Evolutionary conservation across 2,797 vertebrate species (phyloP), one percentile per base, ranked within the genome.

Genomic region (Melopsittacus undulatus): DNA sequence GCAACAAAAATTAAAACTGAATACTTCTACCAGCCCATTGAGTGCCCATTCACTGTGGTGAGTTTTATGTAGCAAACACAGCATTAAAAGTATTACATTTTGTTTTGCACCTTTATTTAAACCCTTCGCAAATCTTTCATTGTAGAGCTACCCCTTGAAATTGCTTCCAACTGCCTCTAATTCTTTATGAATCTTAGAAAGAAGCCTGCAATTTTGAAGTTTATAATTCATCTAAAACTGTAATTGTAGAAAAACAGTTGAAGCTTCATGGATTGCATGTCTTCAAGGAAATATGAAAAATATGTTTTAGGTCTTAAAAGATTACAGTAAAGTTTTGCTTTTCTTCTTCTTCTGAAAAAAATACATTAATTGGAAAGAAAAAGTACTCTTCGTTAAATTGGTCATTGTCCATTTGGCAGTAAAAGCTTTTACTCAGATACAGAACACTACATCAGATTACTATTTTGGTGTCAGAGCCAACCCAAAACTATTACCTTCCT

Each of bases 141-240:
- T 70, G 57, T 40, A 87, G 56, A 63, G 23, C 45, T 92, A 15
- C 48, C 45, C 49, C 70, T 86, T 84, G 83, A 91, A 95, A 96
- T 45, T 87, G 40, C 45, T 96, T 95, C 69, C 90, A 93, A 94
- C 26, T 79, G 36, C 81, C 88, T 92, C 78, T 95, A 95, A 96
- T 95, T 61, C 72, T 95, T 83, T 77, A 80, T 23, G 24, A 89
- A 56, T 91, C 92, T 86, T 74, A 90, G 69, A 87, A 85, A 86
- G 56, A 87, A 78, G 13, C 21, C 59, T 89, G 24, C 69, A 82
- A 93, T 95, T 96, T 97, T 93, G 92, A 76, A 91, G 52, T 84
- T 93, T 85, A 73, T 64, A 88, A 95, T 95, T 94, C 48, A 92
- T 78, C 74, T 86, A 90, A 89, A 96, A 96, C 36, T 92, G 69